Evolutionary conservation across 1,140 invertebrate genomes (phyloP), one percentile per base, ranked within the genome.

Genomic region (Phthorimaea operculella): DNA sequence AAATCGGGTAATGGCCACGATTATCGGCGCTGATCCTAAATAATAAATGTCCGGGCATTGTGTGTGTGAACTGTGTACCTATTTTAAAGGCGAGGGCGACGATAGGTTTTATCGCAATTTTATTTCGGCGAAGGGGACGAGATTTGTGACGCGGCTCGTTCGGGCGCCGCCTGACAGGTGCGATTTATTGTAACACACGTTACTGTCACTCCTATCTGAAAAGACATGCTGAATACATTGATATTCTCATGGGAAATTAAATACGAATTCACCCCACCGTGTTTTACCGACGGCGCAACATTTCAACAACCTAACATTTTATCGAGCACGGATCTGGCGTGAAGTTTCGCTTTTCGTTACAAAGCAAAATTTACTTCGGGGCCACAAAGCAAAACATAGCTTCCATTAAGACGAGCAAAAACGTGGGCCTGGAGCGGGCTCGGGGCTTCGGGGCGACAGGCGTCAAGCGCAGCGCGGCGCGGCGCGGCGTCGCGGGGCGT

Each of bases 11-110:
- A 64, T 59, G 62, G 57, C 55, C 54, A 55, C 62, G 67, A 72
- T 74, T 72, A 74, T 74, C 65, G 65, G 63, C 54, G 42, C 61
- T 60, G 68, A 68, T 66, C 62, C 62, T 74, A 67, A 74, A 74
- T 74, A 74, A 72, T 74, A 72, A 68, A 72, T 74, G 67, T 62
- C 47, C 28, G 54, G 15, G 58, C 57, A 64, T 58, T 65, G 54
- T 57, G 54, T 44, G 55, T 47, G 44, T 17, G 39, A 57, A 33
- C 33, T 54, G 47, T 56, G 57, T 54, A 58, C 55, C 55, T 59
- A 56, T 60, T 56, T 54, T 49, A 33, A 33, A 33, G 33, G 33
- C 42, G 51, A 42, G 11, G 39, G 14, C 39, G 39, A 15, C 44
- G 44, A 47, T 47, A 47, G 44, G 44, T 47, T 47, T 47, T 47